Conservation (phyloP, 2,888 invertebrate species). For the Leucophora obtusa region DNA sequence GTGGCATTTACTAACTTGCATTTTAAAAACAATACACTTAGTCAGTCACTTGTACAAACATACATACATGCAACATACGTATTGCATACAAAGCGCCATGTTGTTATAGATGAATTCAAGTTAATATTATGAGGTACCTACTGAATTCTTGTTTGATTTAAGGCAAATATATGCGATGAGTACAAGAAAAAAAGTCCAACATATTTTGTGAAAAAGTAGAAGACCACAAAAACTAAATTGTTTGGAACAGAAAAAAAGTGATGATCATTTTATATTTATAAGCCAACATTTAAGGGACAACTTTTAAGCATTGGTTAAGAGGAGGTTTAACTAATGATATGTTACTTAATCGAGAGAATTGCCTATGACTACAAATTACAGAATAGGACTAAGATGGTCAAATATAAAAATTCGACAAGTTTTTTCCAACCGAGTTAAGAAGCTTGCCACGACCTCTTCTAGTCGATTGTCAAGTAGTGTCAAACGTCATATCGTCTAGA, state of each 20-base stretch:
- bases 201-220: neutral
- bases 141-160: conserved; percentile 6
- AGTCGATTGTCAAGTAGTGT: no score
- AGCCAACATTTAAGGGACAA: neutral
- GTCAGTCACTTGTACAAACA: conserved; percentile 11
- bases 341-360: no score
- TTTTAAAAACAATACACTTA: conserved; percentile 31
- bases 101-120: conserved; percentile 53
- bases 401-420: no score
- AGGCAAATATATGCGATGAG: neutral
- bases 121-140: conserved; percentile 23
- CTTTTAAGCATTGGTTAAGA: neutral
- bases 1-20: conserved; percentile 46
- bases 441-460: no score
- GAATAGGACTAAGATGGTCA: no score
- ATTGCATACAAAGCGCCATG: conserved; percentile 57
- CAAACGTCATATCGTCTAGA: no score
- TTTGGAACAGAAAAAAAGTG: conserved; percentile 35
- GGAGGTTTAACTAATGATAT: neutral
- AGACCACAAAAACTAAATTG: conserved; percentile 41
- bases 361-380: no score
- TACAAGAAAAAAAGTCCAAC: neutral
- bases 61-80: conserved; percentile 9
- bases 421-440: no score
- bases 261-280: conserved; percentile 38